Percentiles rank a stretch among this genome's conserved stretches.
Conservation (phyloP, 2,797 vertebrate genomes). For the Gobio occitaniae region DNA sequence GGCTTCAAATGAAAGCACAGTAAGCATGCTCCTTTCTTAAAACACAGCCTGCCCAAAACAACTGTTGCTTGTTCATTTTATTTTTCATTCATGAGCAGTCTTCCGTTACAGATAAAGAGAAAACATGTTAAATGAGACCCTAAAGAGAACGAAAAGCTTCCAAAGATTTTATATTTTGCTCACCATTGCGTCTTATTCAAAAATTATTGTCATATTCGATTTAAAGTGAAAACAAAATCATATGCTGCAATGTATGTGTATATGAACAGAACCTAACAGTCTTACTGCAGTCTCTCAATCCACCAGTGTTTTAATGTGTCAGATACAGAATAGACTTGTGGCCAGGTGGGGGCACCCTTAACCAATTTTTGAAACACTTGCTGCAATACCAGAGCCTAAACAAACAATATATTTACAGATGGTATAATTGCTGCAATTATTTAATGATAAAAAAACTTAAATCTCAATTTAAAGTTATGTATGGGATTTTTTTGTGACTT, state of each 20-base stretch:
- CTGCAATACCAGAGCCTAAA: constrained; percentile 41
- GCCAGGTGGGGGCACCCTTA: constrained; percentile 86
- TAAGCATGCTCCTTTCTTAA: constrained; percentile 70
- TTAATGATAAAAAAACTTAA: background rate
- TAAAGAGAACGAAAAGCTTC: background rate
- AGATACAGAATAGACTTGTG: constrained; percentile 58
- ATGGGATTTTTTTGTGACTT: background rate
- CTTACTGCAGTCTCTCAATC: constrained; percentile 3
- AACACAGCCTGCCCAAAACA: constrained; percentile 68
- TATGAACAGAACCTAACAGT: background rate
- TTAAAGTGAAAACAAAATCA: background rate
- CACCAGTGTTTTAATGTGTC: background rate
- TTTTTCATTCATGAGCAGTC: background rate
- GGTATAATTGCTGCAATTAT: background rate
- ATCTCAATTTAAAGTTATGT: background rate
- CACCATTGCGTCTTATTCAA: background rate
- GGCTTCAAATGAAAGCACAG: constrained; percentile 66
- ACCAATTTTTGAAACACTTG: constrained; percentile 76
- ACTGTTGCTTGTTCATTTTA: constrained; percentile 68
- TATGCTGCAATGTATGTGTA: background rate
- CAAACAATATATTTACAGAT: constrained; percentile 43
- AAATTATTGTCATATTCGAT: background rate
- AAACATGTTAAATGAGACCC: background rate
- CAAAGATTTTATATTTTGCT: background rate
- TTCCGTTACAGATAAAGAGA: background rate